Evolutionary conservation across 2,113 vertebrate genomes (phyloP).

Genomic region (Ondatra zibethicus): DNA sequence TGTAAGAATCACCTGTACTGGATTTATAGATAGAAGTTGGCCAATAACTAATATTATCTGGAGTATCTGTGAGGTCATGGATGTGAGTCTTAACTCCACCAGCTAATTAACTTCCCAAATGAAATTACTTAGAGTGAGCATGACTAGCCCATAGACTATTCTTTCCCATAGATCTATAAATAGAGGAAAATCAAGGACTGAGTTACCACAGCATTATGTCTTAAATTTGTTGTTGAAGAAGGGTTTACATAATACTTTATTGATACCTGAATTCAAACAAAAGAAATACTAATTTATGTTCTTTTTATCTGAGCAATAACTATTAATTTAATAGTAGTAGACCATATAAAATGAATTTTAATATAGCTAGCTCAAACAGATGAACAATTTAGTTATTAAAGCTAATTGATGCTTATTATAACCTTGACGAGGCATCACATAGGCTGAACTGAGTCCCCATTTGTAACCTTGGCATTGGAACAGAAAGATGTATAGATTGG

Average conservation of each 20-base stretch:
- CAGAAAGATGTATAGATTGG: neutral
- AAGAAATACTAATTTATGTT: neutral
- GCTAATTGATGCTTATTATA: neutral
- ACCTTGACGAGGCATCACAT: neutral
- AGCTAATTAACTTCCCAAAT: neutral
- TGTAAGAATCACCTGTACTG: neutral
- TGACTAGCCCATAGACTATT: neutral
- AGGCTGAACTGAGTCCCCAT: neutral
- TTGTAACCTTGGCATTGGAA: neutral
- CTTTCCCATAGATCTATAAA: neutral
- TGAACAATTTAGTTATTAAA: neutral
- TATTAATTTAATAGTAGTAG: neutral
- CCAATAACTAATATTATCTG: neutral
- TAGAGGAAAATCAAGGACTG: neutral
- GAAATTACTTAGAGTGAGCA: neutral
- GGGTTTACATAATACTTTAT: neutral
- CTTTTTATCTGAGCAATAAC: neutral
- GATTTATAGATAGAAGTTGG: neutral
- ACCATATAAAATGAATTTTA: constrained; percentile 23
- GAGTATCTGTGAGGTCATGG: neutral
- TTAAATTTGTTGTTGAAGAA: neutral
- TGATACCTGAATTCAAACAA: neutral
- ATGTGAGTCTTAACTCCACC: neutral
- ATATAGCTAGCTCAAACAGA: neutral
- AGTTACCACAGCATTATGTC: neutral